Base-by-base conservation (phyloP, 2,888 invertebrate genomes). In the Serrognathus titanus region DNA sequence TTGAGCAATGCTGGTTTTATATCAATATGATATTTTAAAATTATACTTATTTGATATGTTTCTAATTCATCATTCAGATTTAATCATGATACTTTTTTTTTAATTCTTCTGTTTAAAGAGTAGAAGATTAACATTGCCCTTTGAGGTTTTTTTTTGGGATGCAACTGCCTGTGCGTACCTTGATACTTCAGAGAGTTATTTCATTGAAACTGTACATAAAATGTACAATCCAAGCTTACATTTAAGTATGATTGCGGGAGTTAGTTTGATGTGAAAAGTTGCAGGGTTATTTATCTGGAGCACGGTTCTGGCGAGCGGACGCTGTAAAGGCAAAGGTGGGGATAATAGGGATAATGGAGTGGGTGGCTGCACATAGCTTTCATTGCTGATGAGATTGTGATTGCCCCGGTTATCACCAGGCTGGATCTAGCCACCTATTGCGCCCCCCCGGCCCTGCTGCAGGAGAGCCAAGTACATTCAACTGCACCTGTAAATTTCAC, bases 341-440 rank as follows among this genome's bases (percentile, higher is more conserved):
- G 58, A 58, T 62, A 63, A 62, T 60, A 58, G 63, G 60, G 55
- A 59, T 62, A 63, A 62, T 63, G 69, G 71, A 72, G 69, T 72
- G 70, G 73, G 70, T 70, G 69, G 71, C 66, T 68, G 69, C 69
- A 71, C 66, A 67, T 71, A 67, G 72, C 72, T 72, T 72, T 72
- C 72, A 73, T 72, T 70, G 71, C 72, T 73, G 73, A 74, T 73
- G 73, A 73, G 72, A 72, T 73, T 71, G 73, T 72, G 74, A 74
- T 74, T 74, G 73, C 71, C 68, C 66, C 66, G 69, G 71, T 73
- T 73, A 74, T 74, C 74, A 73, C 69, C 67, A 66, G 69, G 66
- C 69, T 64, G 69, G 69, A 72, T 72, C 71, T 68, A 68, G 63
- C 57, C 60, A 62, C 59, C 63, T 65, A 63, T 61, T 57, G 53